phyloP scores from a whole-genome alignment of 2,888 invertebrate genomes.

The Hirtodrosophila trivittata region DNA sequence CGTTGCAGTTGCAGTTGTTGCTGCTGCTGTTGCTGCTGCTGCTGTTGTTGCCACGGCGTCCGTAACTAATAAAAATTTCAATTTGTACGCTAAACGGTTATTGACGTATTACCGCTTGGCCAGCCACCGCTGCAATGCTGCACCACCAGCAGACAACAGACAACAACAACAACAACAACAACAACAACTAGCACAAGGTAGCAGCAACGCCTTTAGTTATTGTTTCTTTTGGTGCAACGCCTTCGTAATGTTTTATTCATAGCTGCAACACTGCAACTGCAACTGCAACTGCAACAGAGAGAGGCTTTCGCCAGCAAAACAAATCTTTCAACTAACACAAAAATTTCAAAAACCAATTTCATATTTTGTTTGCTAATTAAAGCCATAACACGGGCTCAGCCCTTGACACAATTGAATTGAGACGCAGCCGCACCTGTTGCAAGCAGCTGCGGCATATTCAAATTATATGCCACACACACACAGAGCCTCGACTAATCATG shows the following conservation, averaged over 20 bases:
- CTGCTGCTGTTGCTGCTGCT: conserved; percentile 22
- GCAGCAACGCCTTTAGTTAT: conserved; percentile 77
- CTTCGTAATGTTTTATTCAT: conserved; percentile 77
- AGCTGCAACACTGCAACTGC: conserved; percentile 28
- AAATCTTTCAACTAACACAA: conserved; percentile 1
- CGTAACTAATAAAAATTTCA: conserved; percentile 80
- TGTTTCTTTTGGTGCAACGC: conserved; percentile 74
- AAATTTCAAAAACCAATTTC: conserved; percentile 32
- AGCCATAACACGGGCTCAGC: conserved; percentile 18
- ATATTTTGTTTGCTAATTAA: conserved; percentile 38
- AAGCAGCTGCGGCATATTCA: conserved; percentile 14
- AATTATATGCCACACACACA: conserved; percentile 48
- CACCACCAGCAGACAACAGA: conserved; percentile 27
- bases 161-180: neutral
- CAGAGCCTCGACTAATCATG: conserved; percentile 44
- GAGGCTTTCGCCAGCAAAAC: conserved; percentile 36
- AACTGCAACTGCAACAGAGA: conserved; percentile 18
- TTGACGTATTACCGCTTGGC: conserved; percentile 79
- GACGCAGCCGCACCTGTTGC: too few species aligned
- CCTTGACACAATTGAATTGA: conserved; percentile 42
- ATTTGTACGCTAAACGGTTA: conserved; percentile 80
- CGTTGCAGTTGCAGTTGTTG: conserved; percentile 23
- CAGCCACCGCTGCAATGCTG: conserved; percentile 38
- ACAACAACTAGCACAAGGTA: conserved; percentile 46
- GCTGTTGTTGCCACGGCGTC: conserved; percentile 49